Conservation (phyloP, 2,797 vertebrate genomes). For the Amblyraja radiata region DNA sequence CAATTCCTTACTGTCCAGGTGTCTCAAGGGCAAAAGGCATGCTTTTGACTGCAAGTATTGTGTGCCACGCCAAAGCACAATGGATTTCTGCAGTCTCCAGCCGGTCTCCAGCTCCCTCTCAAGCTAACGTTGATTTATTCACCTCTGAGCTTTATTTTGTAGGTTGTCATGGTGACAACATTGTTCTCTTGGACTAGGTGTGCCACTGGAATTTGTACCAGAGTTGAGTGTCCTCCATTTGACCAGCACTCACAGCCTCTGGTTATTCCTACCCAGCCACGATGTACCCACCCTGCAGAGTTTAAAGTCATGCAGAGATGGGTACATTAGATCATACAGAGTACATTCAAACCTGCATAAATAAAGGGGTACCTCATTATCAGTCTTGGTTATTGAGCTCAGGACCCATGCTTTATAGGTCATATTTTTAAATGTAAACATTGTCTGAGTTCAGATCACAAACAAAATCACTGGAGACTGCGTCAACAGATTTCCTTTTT, state of each 20-base stretch:
- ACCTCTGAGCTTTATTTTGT: neutral
- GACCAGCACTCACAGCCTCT: neutral
- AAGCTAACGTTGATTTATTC: neutral
- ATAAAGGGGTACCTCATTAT: neutral
- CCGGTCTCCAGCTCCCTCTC: neutral
- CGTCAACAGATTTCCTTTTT: neutral
- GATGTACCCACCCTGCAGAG: neutral
- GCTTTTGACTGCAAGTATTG: neutral
- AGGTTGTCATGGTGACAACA: conserved; percentile 16
- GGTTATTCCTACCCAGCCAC: neutral
- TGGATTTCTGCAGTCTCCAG: neutral
- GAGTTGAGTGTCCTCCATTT: neutral
- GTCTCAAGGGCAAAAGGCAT: neutral
- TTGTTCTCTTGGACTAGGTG: conserved; percentile 1
- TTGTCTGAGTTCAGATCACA: neutral
- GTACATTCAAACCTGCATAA: neutral
- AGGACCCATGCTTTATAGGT: neutral
- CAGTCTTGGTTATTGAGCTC: neutral
- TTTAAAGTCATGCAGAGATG: neutral
- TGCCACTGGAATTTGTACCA: neutral
- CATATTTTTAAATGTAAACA: neutral
- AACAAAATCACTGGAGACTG: neutral
- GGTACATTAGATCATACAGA: neutral
- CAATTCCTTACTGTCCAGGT: neutral
- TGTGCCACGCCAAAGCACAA: neutral